phyloP scores from a whole-genome alignment of 2,797 vertebrate genomes.

The Gallinago nigripennis region DNA sequence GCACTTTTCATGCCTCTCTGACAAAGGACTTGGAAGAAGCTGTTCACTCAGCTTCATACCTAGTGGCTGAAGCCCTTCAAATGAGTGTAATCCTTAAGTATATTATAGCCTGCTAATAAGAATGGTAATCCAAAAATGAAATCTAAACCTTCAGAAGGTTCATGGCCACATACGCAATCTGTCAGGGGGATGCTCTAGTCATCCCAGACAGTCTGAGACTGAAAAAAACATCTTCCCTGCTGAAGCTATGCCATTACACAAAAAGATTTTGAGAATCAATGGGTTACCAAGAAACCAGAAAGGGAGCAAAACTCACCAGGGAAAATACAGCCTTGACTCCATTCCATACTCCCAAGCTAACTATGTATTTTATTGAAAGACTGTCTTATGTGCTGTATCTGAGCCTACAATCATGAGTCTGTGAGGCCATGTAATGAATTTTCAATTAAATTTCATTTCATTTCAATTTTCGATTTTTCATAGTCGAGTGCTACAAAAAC shows the following conservation, averaged over 20 bases:
- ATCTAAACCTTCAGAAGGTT: background rate
- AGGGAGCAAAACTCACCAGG: background rate
- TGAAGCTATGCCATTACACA: background rate
- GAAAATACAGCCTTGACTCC: background rate
- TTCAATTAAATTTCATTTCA: background rate
- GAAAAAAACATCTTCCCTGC: background rate
- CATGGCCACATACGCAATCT: background rate
- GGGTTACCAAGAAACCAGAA: background rate
- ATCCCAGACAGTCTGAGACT: background rate
- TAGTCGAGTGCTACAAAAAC: background rate
- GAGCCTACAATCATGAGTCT: background rate
- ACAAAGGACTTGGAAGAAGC: background rate
- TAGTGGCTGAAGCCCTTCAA: background rate
- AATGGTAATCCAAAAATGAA: background rate
- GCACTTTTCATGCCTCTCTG: background rate
- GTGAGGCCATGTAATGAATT: background rate
- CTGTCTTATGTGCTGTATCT: background rate
- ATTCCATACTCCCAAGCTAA: background rate
- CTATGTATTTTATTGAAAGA: background rate
- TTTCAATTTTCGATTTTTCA: background rate
- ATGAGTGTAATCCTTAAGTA: fast-evolving
- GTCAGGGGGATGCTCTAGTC: background rate
- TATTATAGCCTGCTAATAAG: background rate
- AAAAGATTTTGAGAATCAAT: background rate
- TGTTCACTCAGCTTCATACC: background rate